These are phyloP conservation scores for Sturnus vulgaris DNA, from an alignment of 2,113 vertebrate genomes.

Conservation along the genomic window DNA sequence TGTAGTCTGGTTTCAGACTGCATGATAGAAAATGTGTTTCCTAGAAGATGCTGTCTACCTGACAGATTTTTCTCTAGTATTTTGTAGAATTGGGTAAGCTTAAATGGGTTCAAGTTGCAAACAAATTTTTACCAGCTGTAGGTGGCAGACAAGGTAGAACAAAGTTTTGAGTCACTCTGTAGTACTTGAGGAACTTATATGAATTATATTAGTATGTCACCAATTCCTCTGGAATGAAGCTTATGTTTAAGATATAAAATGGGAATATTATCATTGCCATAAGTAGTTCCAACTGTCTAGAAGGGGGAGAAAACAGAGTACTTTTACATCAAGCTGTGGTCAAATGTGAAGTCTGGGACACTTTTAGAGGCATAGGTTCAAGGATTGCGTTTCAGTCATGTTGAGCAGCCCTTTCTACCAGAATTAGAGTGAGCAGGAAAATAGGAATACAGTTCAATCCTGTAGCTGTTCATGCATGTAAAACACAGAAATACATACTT, in stretches of 20 bases:
- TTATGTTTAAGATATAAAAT: not conserved
- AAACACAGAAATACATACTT: not conserved
- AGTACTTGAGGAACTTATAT: not conserved
- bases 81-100: not conserved
- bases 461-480: not conserved
- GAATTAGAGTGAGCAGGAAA: not conserved
- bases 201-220: not conserved
- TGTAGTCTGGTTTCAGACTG: slow-evolving; percentile 10
- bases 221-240: not conserved
- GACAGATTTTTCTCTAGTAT: not conserved
- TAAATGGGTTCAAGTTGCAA: not conserved
- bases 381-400: not conserved
- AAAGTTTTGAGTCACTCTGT: not conserved
- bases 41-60: slow-evolving; percentile 19
- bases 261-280: no score
- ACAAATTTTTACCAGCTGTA: not conserved
- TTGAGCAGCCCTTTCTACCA: not conserved
- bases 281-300: not conserved
- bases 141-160: not conserved
- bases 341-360: not conserved
- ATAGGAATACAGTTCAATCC: not conserved
- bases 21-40: slow-evolving; percentile 25
- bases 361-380: not conserved
- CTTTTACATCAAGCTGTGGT: not conserved
- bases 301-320: not conserved